A percentile compares a stretch with the other conserved stretches of the same genome.
phyloP scores from a whole-genome alignment of 2,888 invertebrate species.

The Drosophila hamatofila region DNA sequence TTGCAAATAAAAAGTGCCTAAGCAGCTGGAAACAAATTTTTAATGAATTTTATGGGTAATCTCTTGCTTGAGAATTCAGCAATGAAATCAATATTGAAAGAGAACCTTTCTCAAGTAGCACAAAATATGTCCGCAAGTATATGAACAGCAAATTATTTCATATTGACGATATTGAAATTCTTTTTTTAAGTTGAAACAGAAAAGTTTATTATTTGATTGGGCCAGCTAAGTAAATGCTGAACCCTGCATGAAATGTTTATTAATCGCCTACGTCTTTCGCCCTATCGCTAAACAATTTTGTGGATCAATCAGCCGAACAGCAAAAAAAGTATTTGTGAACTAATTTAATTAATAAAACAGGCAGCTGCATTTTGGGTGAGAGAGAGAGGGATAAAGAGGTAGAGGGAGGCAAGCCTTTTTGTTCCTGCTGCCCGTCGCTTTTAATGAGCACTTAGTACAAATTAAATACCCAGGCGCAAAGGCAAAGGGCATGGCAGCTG shows the following conservation, averaged over 20 bases:
- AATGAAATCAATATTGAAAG: not conserved
- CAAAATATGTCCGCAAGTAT: no score
- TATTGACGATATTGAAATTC: constrained; percentile 50
- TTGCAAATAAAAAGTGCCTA: not conserved
- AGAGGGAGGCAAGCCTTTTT: constrained; percentile 5
- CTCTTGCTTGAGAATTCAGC: not conserved
- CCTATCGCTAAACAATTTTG: constrained; percentile 1
- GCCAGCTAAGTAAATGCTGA: constrained; percentile 18
- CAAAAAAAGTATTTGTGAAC: constrained; percentile 50
- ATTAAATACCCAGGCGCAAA: constrained; percentile 63
- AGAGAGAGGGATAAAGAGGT: no score
- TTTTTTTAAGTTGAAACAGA: constrained; percentile 37
- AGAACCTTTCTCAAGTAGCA: not conserved
- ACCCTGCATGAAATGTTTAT: constrained; percentile 34
- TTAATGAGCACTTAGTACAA: constrained; percentile 77
- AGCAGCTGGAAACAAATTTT: constrained; percentile 18
- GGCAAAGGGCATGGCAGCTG: constrained; percentile 2
- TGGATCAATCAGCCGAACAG: constrained; percentile 18
- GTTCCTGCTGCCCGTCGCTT: constrained; percentile 25
- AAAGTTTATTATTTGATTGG: constrained; percentile 44
- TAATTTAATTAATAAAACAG: constrained; percentile 64
- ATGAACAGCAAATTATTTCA: not conserved
- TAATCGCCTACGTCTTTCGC: constrained; percentile 29
- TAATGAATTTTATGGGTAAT: constrained; percentile 13
- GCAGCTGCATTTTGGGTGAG: constrained; percentile 23